Percentiles rank a stretch among this genome's conserved stretches.
Conservation (phyloP, 2,113 vertebrate species). For the Columba janthina region DNA sequence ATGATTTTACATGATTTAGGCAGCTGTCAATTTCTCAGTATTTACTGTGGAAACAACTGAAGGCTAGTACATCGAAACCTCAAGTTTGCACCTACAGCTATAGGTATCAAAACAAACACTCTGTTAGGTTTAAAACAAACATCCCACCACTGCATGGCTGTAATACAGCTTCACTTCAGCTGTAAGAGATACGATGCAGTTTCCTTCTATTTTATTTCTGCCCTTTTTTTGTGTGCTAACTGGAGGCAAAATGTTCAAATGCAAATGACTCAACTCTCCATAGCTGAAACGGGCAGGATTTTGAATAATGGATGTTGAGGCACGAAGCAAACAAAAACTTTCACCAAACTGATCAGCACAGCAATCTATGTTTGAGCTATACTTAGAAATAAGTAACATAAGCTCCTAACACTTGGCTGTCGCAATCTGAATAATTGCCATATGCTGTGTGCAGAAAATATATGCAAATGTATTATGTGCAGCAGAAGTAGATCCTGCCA, state of each 20-base stretch:
- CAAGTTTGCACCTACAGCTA: background rate
- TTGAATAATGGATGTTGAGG: background rate
- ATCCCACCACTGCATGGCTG: background rate
- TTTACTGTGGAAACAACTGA: background rate
- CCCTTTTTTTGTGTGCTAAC: background rate
- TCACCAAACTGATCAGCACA: background rate
- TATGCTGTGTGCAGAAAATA: conserved; percentile 27
- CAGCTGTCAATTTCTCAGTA: background rate
- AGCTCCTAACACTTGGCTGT: background rate
- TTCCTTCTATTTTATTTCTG: background rate
- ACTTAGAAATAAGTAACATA: background rate
- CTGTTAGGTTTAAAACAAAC: background rate
- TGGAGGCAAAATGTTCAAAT: background rate
- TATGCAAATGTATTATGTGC: background rate
- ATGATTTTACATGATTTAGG: background rate
- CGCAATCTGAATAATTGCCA: conserved; percentile 27
- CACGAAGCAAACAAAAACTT: background rate
- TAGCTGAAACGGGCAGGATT: background rate
- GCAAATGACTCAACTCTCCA: background rate
- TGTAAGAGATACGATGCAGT: fast-evolving
- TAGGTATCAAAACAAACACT: background rate
- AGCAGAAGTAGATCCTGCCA: background rate
- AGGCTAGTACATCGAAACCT: background rate
- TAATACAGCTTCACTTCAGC: background rate
- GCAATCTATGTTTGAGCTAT: background rate